A percentile compares a stretch with the other conserved stretches of the same genome.
phyloP scores from a whole-genome alignment of 2,888 invertebrate species.

The Agriopis aurantiaria region DNA sequence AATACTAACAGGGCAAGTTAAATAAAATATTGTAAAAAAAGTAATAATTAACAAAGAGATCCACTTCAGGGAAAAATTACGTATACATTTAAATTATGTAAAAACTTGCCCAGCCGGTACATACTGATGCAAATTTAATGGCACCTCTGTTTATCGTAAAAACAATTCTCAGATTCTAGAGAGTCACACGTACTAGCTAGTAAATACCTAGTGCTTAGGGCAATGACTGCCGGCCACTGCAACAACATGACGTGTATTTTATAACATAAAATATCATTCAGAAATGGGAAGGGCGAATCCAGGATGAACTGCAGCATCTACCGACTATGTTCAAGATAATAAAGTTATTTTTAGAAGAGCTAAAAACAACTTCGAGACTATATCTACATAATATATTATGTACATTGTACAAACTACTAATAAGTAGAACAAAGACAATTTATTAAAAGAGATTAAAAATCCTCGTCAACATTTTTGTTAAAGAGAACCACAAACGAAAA shows the following conservation, averaged over 20 bases:
- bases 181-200: background rate
- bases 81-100: background rate
- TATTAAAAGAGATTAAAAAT: too few species aligned
- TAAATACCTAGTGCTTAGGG: slow-evolving; percentile 12
- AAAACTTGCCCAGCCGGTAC: background rate
- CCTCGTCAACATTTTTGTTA: too few species aligned
- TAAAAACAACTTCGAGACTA: too few species aligned
- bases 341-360: too few species aligned
- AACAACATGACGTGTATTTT: slow-evolving; percentile 22
- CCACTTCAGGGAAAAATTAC: background rate
- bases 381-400: too few species aligned
- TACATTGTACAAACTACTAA: too few species aligned
- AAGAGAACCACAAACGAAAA: too few species aligned
- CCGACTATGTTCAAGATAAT: background rate
- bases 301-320: slow-evolving; percentile 2
- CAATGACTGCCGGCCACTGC: slow-evolving; percentile 22
- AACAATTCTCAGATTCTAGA: slow-evolving; percentile 7
- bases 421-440: too few species aligned
- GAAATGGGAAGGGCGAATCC: slow-evolving; percentile 6
- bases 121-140: slow-evolving; percentile 2
- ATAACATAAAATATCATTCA: slow-evolving; percentile 11
- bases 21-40: too few species aligned
- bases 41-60: background rate
- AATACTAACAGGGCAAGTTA: too few species aligned
- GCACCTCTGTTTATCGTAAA: background rate